Percentiles rank a stretch among this genome's conserved stretches.
Conservation (phyloP, 2,888 invertebrate genomes). For the Gibbula magus region DNA sequence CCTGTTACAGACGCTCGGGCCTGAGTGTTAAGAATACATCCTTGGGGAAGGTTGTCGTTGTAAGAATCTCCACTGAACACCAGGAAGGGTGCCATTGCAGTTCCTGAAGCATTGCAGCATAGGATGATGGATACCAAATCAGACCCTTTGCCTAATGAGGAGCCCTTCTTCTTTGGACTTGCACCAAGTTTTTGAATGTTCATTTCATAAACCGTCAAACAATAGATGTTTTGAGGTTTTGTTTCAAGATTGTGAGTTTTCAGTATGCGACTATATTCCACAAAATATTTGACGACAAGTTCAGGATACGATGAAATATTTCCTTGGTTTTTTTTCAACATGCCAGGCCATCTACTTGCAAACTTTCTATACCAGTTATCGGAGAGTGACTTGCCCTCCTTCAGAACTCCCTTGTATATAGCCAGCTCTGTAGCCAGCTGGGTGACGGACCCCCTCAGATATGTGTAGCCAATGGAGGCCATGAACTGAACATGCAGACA, state of each 20-base stretch:
- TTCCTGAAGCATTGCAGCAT: neutral
- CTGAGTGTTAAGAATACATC: neutral
- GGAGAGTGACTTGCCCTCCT: neutral
- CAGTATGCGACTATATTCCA: neutral
- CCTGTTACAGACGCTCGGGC: neutral
- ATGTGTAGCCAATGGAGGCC: slow-evolving; percentile 8
- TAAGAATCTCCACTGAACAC: slow-evolving; percentile 2
- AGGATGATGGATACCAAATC: slow-evolving; percentile 14
- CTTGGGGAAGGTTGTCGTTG: neutral
- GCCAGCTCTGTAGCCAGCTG: slow-evolving; percentile 1
- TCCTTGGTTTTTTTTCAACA: neutral
- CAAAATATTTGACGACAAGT: neutral
- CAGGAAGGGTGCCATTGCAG: neutral
- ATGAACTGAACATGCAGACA: slow-evolving; percentile 9
- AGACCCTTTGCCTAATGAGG: neutral
- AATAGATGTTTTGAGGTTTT: slow-evolving; percentile 15
- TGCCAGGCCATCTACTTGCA: neutral
- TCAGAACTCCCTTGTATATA: neutral
- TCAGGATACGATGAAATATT: neutral
- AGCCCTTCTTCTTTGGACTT: neutral
- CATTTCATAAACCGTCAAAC: slow-evolving; percentile 4
- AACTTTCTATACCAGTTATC: slow-evolving; percentile 21
- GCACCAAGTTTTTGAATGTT: neutral
- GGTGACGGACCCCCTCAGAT: neutral
- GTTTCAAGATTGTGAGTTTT: neutral